A percentile compares a stretch with the other conserved stretches of the same genome.
Conservation (phyloP, 2,113 vertebrate species). For the Corynorhinus townsendii region DNA sequence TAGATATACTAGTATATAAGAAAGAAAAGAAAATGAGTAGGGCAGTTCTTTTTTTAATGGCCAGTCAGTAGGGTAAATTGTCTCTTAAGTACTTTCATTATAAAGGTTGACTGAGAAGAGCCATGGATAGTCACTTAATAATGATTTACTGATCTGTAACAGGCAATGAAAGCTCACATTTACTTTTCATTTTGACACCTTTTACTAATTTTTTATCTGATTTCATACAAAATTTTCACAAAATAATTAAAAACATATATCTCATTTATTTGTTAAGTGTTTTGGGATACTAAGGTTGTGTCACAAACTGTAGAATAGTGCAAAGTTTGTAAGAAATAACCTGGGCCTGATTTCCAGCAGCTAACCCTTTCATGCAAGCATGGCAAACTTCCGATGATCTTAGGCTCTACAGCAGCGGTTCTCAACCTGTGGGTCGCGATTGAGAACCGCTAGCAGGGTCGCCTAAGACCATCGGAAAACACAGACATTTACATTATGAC, state of each 20-base stretch:
- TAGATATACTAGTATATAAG: too few species aligned
- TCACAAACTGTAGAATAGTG: not conserved
- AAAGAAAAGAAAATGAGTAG: too few species aligned
- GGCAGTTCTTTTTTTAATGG: not conserved
- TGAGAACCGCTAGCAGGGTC: too few species aligned
- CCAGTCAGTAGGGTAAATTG: not conserved
- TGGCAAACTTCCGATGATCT: too few species aligned
- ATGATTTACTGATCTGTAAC: not conserved
- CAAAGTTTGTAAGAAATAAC: not conserved
- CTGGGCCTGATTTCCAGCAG: fast-evolving
- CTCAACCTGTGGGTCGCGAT: too few species aligned
- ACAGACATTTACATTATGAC: too few species aligned
- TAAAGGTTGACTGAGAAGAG: not conserved
- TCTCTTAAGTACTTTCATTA: not conserved
- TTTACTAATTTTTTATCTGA: not conserved
- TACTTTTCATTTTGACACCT: not conserved
- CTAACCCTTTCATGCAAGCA: too few species aligned
- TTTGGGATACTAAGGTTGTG: not conserved
- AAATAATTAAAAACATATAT: not conserved
- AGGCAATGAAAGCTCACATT: not conserved
- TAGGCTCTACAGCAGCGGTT: too few species aligned
- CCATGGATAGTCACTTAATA: not conserved
- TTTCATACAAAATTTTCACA: not conserved
- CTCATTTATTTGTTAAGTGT: not conserved
- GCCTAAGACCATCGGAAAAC: too few species aligned